Evolutionary conservation across 1,140 invertebrate species (phyloP).

Genomic region (Drosophila erecta): DNA sequence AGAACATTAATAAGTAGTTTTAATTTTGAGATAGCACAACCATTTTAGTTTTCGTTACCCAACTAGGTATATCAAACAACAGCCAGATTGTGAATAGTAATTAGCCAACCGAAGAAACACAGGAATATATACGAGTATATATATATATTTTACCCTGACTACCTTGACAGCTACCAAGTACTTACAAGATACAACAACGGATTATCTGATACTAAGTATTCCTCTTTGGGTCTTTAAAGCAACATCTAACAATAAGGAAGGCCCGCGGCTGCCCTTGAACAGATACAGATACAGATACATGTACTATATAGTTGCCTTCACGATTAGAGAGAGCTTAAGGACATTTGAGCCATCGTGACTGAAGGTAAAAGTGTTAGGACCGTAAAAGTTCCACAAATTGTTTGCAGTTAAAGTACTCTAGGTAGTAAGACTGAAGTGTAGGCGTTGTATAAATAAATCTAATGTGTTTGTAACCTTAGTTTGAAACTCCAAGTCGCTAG

Average conservation of each 20-base stretch:
- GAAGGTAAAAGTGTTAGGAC: constrained; percentile 23
- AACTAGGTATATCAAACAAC: constrained; percentile 46
- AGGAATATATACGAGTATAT: constrained; percentile 16
- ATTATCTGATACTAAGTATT: constrained; percentile 49
- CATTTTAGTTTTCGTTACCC: constrained; percentile 72
- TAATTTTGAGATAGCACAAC: constrained; percentile 79
- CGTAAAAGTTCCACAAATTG: constrained; percentile 29
- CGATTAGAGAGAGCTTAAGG: constrained; percentile 16
- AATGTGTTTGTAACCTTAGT: constrained; percentile 50
- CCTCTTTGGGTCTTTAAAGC: constrained; percentile 25
- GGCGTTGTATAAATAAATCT: constrained; percentile 47
- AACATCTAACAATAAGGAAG: constrained; percentile 50
- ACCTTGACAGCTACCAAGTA: constrained; percentile 50
- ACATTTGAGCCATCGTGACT: constrained; percentile 28
- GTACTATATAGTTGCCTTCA: constrained; percentile 3
- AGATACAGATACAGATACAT: constrained; percentile 18
- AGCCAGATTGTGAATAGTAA: constrained; percentile 69
- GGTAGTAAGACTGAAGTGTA: constrained; percentile 47
- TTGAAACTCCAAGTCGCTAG: constrained; percentile 72
- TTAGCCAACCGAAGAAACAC: constrained; percentile 26
- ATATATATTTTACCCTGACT: constrained; percentile 64
- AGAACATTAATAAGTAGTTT: constrained; percentile 29
- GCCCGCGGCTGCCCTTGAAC: constrained; percentile 39
- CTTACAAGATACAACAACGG: constrained; percentile 63
- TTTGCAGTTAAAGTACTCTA: constrained; percentile 36